Percentiles rank a stretch among this genome's conserved stretches.
Evolutionary conservation across 2,113 vertebrate genomes (phyloP).

Genomic region (Amphiprion ocellaris): DNA sequence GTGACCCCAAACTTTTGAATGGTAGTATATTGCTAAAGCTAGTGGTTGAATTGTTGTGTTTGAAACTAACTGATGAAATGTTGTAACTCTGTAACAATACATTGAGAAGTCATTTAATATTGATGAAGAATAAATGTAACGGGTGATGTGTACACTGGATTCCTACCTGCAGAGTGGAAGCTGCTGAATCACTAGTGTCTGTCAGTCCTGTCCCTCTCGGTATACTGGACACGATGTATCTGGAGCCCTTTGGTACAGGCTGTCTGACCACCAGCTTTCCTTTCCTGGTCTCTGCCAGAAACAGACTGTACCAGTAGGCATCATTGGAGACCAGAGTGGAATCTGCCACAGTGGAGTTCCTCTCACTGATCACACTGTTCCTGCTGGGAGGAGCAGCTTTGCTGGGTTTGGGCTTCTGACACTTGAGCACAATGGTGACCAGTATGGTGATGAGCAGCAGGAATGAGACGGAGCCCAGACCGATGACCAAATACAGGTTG

Average conservation of each 20-base stretch:
- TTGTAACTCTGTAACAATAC: no score
- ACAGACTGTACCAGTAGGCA: slow-evolving; percentile 71
- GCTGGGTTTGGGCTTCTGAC: slow-evolving; percentile 60
- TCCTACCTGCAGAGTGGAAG: slow-evolving; percentile 42
- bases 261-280: slow-evolving; percentile 64
- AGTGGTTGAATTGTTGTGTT: no score
- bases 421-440: slow-evolving; percentile 76
- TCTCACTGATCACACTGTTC: slow-evolving; percentile 68
- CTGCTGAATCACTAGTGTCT: slow-evolving; percentile 72
- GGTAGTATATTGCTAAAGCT: no score
- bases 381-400: slow-evolving; percentile 60
- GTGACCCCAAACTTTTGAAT: no score
- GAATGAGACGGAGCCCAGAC: slow-evolving; percentile 82
- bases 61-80: no score
- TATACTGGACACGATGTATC: slow-evolving; percentile 74
- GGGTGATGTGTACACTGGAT: not conserved
- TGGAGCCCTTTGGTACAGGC: slow-evolving; percentile 62
- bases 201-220: slow-evolving; percentile 71
- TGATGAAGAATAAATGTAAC: no score
- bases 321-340: slow-evolving; percentile 69
- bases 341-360: slow-evolving; percentile 62
- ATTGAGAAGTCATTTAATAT: no score
- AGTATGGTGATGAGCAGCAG: slow-evolving; percentile 81
- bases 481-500: slow-evolving; percentile 76
- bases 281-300: slow-evolving; percentile 61